Base-by-base conservation (phyloP, 1,140 invertebrate genomes). In the Megalopta genalis region DNA sequence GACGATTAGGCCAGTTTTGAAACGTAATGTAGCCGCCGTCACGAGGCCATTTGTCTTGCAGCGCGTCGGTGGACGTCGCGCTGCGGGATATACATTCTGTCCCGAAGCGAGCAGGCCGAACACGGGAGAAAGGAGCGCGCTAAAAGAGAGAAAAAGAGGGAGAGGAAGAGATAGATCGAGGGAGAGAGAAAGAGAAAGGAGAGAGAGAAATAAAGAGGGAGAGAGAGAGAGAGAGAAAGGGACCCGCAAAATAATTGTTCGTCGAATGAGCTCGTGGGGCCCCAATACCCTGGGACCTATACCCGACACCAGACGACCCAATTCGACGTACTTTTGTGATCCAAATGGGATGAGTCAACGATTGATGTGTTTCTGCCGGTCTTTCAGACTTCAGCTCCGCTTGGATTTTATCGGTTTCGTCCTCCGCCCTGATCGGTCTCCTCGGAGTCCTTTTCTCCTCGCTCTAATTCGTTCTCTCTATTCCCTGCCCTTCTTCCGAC, bases 1-100 rank as follows among this genome's bases (percentile, higher is more conserved):
- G 85, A 87, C 88, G 87, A 88, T 90, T 89, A 89, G 87, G 87
- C 81, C 80, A 87, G 87, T 88, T 92, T 92, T 90, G 88, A 90
- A 92, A 92, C 86, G 90, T 89, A 92, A 92, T 92, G 90, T 91
- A 88, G 90, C 90, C 90, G 88, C 90, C 90, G 90, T 91, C 91
- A 90, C 90, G 88, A 87, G 86, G 88, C 87, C 90, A 92, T 92
- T 92, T 92, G 91, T 91, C 90, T 91, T 91, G 90, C 86, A 85
- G 86, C 85, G 88, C 86, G 88, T 88, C 87, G 87, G 83, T 85
- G 87, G 86, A 87, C 83, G 88, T 88, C 86, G 90, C 90, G 81
- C 91, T 88, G 90, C 90, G 91, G 91, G 91, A 90, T 86, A 85
- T 84, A 78, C 76, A 84, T 85, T 82, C 74, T 82, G 83, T 84